Evolutionary conservation across 2,113 vertebrate species (phyloP), one percentile per base, ranked within the genome.

Genomic region (Tachycineta bicolor): DNA sequence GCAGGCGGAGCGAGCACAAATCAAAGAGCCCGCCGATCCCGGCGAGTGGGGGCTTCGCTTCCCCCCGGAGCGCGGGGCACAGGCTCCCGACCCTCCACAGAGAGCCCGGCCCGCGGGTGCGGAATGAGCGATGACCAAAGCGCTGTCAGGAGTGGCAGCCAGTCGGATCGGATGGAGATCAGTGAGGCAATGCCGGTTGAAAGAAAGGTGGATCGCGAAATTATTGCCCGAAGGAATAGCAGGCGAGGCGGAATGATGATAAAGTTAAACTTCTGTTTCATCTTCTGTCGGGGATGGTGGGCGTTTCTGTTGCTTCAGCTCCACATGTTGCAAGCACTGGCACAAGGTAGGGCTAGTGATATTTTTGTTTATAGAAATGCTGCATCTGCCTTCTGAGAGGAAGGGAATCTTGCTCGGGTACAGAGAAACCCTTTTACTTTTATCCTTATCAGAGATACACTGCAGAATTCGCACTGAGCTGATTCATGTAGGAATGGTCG

Each of bases 251-350:
- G 94, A 95, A 96, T 93, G 83, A 96, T 95, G 88, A 95, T 96
- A 97, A 98, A 98, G 98, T 98, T 98, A 89, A 94, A 97, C 96
- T 95, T 98, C 95, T 97, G 98, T 74, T 91, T 95, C 95, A 94
- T 96, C 97, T 94, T 97, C 92, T 97, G 96, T 50, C 97, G 97
- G 95, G 97, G 97, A 88, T 98, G 98, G 98, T 98, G 98, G 98
- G 97, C 98, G 97, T 98, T 99, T 92, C 96, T 98, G 95, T 95
- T 98, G 94, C 96, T 98, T 63, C 98, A 98, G 90, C 96, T 98
- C 97, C 98, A 98, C 98, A 98, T 98, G 98, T 97, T 98, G 97
- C 98, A 94, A 97, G 98, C 97, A 53, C 93, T 98, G 96, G 98
- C 98, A 70, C 98, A 98, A 99, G 98, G 98, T 99, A 98, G 97